Evolutionary conservation across 2,888 invertebrate genomes (phyloP).

Genomic region (Leptopilina myrica): DNA sequence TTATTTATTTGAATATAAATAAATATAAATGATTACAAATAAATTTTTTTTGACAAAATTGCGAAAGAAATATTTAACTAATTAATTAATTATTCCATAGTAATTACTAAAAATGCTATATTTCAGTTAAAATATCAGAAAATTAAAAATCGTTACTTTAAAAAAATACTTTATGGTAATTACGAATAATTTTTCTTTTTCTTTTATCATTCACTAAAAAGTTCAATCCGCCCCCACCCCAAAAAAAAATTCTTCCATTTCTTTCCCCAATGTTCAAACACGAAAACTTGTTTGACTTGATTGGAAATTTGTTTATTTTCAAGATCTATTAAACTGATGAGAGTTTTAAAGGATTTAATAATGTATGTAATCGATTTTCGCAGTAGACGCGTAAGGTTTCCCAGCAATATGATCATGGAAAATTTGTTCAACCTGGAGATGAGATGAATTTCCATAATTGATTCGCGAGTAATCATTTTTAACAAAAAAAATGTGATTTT

Average conservation of each 20-base stretch:
- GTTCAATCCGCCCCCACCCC: no score
- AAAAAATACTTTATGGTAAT: no score
- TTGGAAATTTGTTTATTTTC: constrained; percentile 2
- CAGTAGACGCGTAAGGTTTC: constrained; percentile 51
- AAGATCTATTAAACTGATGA: constrained; percentile 9
- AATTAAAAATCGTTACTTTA: no score
- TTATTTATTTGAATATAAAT: no score
- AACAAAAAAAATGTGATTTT: not conserved
- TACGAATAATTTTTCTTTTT: no score
- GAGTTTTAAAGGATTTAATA: constrained; percentile 44
- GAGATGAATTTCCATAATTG: constrained; percentile 24
- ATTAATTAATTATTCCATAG: no score
- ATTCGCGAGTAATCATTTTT: not conserved
- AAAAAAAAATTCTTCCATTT: not conserved
- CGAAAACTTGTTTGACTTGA: not conserved
- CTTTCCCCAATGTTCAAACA: not conserved
- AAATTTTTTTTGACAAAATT: no score
- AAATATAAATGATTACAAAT: no score
- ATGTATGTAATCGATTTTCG: constrained; percentile 59
- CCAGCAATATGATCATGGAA: constrained; percentile 24
- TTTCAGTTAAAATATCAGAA: no score
- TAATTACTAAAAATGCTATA: no score
- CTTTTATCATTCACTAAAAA: no score
- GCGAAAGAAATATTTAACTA: no score
- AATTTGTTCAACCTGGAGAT: not conserved